phyloP scores from a whole-genome alignment of 2,888 invertebrate species.

The Sialis lutaria region DNA sequence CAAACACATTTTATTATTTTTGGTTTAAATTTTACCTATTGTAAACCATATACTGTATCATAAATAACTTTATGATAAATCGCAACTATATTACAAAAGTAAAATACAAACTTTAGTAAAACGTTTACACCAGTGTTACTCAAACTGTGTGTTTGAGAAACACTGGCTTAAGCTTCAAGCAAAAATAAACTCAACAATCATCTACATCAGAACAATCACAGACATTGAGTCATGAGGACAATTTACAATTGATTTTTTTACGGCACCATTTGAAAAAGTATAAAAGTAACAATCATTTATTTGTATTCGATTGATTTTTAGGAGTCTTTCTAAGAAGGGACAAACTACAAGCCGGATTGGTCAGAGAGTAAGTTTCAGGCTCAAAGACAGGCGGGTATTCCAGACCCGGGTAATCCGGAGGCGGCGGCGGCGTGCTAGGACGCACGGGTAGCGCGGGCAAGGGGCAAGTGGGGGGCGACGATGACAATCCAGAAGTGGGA shows the following conservation, averaged over 20 bases:
- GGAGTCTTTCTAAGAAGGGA: constrained; percentile 20
- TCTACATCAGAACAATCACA: too few species aligned
- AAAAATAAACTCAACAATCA: too few species aligned
- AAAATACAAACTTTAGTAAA: too few species aligned
- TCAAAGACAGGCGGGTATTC: constrained; percentile 77
- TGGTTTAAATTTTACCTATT: too few species aligned
- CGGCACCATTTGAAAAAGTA: constrained; percentile 3
- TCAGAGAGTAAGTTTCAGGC: constrained; percentile 65
- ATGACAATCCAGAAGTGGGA: neutral
- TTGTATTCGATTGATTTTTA: constrained; percentile 8
- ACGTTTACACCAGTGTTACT: too few species aligned
- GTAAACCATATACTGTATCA: too few species aligned
- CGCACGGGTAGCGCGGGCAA: neutral
- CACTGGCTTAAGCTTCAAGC: too few species aligned
- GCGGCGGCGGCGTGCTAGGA: constrained; percentile 18
- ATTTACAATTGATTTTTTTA: neutral
- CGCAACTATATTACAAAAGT: too few species aligned
- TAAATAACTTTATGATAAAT: too few species aligned
- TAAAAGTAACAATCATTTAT: constrained; percentile 4
- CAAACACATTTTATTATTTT: too few species aligned
- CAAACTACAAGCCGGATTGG: constrained; percentile 29
- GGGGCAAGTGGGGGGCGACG: neutral
- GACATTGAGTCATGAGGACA: neutral
- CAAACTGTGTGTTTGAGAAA: too few species aligned
- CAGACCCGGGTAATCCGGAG: constrained; percentile 59